Conservation (phyloP, 2,888 invertebrate species). For the Embidobia sp. region DNA sequence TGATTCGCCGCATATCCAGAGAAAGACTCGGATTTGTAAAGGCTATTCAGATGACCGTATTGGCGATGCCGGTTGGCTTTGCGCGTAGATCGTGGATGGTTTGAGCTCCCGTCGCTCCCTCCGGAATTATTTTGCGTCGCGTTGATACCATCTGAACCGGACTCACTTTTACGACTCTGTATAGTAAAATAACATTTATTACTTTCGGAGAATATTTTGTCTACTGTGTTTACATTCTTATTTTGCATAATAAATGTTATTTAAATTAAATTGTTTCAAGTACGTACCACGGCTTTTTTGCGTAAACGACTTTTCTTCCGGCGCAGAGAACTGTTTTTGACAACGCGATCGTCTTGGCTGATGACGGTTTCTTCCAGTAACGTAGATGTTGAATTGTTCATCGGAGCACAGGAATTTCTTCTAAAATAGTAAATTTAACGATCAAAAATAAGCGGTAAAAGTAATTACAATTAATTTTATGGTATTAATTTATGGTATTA, state of each 20-base stretch:
- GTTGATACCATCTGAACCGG: conserved; percentile 83
- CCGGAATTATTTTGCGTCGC: conserved; percentile 72
- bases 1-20: conserved; percentile 85
- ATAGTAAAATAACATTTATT: conserved; percentile 20
- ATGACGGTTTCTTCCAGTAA: conserved; percentile 82
- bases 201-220: too few species aligned
- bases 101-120: conserved; percentile 79
- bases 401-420: conserved; percentile 76
- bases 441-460: too few species aligned
- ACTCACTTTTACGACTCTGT: conserved; percentile 83
- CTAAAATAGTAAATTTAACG: conserved; percentile 29
- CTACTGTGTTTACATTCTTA: too few species aligned
- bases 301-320: conserved; percentile 81
- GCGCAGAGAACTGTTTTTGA: conserved; percentile 81
- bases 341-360: conserved; percentile 78
- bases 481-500: too few species aligned
- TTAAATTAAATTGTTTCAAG: background rate
- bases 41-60: conserved; percentile 78
- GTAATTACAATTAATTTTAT: too few species aligned
- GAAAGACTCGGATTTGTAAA: conserved; percentile 88
- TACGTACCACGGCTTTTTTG: conserved; percentile 80
- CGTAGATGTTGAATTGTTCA: conserved; percentile 83
- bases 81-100: conserved; percentile 75
- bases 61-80: conserved; percentile 70
- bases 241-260: too few species aligned